Evolutionary conservation across 2,113 vertebrate genomes (phyloP).

Genomic region (Bucco capensis): DNA sequence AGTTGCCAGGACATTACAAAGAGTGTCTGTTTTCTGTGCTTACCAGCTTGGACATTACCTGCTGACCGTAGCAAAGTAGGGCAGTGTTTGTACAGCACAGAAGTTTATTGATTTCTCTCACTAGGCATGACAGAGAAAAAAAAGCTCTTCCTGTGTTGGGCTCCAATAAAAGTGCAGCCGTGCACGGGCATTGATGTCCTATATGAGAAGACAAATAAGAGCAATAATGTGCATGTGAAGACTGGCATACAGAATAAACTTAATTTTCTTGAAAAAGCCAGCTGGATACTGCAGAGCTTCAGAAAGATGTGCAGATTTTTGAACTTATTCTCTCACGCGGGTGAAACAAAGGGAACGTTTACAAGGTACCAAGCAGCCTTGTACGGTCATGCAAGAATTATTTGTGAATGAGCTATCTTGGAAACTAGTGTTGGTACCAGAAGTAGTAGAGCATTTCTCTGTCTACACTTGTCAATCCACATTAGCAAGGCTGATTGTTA

Average conservation of each 20-base stretch:
- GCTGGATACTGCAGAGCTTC: not conserved
- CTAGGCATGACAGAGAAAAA: not conserved
- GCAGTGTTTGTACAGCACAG: not conserved
- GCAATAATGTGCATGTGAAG: not conserved
- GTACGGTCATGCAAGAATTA: not conserved
- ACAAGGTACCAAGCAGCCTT: not conserved
- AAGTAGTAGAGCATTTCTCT: not conserved
- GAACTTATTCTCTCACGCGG: accelerated
- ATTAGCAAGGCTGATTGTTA: not conserved
- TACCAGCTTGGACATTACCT: not conserved
- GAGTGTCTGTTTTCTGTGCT: not conserved
- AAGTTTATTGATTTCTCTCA: not conserved
- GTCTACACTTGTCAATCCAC: not conserved
- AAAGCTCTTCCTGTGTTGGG: not conserved
- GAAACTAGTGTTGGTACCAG: not conserved
- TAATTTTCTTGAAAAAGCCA: not conserved
- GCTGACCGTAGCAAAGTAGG: not conserved
- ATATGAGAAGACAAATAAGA: not conserved
- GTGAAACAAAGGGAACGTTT: not conserved
- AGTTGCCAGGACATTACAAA: not conserved
- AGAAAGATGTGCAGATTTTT: not conserved
- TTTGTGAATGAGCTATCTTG: not conserved
- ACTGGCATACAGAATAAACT: not conserved
- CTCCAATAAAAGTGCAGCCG: not conserved
- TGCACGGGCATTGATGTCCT: not conserved